A percentile compares a stretch with the other conserved stretches of the same genome.
Evolutionary conservation across 2,113 vertebrate genomes (phyloP).

Genomic region (Parotia lawesii): DNA sequence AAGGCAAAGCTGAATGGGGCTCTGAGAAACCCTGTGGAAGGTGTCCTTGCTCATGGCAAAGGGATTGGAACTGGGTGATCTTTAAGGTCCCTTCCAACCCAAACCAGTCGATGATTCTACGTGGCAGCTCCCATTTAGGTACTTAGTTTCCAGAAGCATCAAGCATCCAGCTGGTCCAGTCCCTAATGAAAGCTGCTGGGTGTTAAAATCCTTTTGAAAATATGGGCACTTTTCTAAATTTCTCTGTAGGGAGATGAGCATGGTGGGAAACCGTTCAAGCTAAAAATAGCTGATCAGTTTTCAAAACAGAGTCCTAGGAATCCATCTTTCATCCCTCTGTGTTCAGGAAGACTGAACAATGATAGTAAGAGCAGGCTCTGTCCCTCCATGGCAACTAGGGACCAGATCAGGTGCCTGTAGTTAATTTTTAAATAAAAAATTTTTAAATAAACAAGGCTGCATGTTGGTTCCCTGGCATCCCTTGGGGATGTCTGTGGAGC

Average conservation of each 20-base stretch:
- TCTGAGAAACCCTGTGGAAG: background rate
- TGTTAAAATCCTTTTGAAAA: background rate
- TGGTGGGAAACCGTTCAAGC: background rate
- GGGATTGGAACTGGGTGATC: accelerated
- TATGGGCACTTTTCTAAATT: background rate
- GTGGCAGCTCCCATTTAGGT: background rate
- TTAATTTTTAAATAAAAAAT: background rate
- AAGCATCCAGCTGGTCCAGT: background rate
- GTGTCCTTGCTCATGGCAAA: background rate
- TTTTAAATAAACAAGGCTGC: background rate
- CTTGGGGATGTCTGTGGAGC: background rate
- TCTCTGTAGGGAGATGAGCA: background rate
- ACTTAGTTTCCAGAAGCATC: background rate
- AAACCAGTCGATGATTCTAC: background rate
- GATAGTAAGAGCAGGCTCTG: background rate
- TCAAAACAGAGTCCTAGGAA: background rate
- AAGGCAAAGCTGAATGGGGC: background rate
- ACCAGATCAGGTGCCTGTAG: background rate
- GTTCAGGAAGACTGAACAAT: background rate
- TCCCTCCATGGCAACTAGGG: background rate
- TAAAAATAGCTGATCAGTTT: background rate
- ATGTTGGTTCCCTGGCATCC: background rate
- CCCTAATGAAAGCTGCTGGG: background rate
- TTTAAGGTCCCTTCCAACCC: background rate
- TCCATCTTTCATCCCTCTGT: background rate